Evolutionary conservation across 1,140 invertebrate genomes (phyloP), one percentile per base, ranked within the genome.

Genomic region (Maniola jurtina): DNA sequence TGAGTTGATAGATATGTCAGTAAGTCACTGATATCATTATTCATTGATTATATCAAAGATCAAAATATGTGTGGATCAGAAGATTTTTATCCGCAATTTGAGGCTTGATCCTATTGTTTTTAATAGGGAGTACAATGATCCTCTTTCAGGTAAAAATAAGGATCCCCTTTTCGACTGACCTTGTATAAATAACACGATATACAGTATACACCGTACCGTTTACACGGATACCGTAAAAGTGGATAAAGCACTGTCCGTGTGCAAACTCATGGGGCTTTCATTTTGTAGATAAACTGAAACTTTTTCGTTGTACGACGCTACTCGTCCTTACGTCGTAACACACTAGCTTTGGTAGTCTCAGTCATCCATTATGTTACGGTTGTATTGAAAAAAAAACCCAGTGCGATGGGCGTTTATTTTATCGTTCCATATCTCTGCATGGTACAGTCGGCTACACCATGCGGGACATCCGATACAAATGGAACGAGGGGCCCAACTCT

Each of bases 401-500:
- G 92, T 93, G 89, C 84, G 91, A 93, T 92, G 92, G 92, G 91
- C 89, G 82, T 91, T 92, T 92, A 92, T 92, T 91, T 92, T 91
- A 93, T 92, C 92, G 91, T 93, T 92, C 88, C 84, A 81, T 91
- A 90, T 93, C 88, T 93, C 92, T 84, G 84, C 82, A 87, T 85
- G 86, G 85, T 93, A 91, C 94, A 98, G 97, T 98, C 93, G 97
- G 97, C 92, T 98, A 98, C 94, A 98, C 97, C 88, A 98, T 98
- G 97, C 94, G 96, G 92, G 97, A 98, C 94, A 98, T 98, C 92
- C 94, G 96, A 80, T 98, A 98, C 94, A 97, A 96, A 91, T 98
- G 97, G 97, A 96, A 97, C 92, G 96, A 97, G 89, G 96, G 96
- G 70, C 95, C 96, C 84, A 95, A 96, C 92, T 97, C 97, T 79